Base-by-base conservation (phyloP, 2,113 vertebrate genomes). In the Cephalopterus ornatus region DNA sequence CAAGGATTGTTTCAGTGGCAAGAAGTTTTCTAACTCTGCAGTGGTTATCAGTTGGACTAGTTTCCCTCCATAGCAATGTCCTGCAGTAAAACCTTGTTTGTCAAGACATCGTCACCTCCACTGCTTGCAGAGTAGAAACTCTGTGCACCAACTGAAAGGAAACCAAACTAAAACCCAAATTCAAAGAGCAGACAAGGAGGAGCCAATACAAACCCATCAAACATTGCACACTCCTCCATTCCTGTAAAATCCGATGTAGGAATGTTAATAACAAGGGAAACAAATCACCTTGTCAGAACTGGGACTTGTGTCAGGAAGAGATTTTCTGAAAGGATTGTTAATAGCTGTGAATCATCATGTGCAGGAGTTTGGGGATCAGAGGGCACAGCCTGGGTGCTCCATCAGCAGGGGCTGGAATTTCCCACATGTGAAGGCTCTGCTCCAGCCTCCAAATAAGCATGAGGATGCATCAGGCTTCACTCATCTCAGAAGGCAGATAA, bases 211-310 rank as follows among this genome's bases (percentile, higher is more conserved):
- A 89, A 68, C 30, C 59, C 66, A 52, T 61, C 61, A 75, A 47
- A 71, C 59, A n/a, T 17, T 23, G 59, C 27, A 18, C 72, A 14
- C 78, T 82, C 68, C 42, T 86, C 39, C 47, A 0, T 68, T 85
- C 92, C 86, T 59, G 79, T 88, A 94, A 81, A 92, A 90, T 84
- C 89, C 67, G 18, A 84, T 22, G 47, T 6, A 70, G 79, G 61
- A 88, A 81, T 53, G 79, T 81, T 94, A 95, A 92, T 81, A 95
- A 83, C 46, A 50, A 18, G 65, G 76, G 28, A 50, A 41, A 86
- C 39, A 73, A 58, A 92, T 91, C 78, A 78, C 94, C 71, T 77
- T 96, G 85, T 76, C 70, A 70, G 74, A 82, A 91, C 30, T 90
- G 85, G 65, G 73, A 50, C 65, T 73, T n/a, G 30, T 93, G 72